Evolutionary conservation across 2,888 invertebrate species (phyloP).

Genomic region (Tuberolachnus salignus): DNA sequence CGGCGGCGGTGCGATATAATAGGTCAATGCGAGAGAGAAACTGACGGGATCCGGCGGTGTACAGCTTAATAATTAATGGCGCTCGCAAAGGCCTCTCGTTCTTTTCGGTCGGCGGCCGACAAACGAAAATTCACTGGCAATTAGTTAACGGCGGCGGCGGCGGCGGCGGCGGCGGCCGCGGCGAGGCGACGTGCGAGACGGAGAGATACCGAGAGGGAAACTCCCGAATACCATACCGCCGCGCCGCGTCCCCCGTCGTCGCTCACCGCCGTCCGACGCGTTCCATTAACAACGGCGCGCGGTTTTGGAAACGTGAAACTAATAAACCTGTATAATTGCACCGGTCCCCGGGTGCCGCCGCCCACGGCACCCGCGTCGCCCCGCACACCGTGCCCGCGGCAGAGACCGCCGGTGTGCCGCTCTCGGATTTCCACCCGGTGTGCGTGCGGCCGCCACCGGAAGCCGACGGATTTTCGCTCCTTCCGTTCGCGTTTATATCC

Average conservation of each 20-base stretch:
- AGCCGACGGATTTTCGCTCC: conserved; percentile 17
- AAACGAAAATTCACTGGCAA: conserved; percentile 45
- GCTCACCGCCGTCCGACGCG: conserved; percentile 8
- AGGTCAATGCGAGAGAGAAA: not conserved
- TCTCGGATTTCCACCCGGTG: conserved; percentile 35
- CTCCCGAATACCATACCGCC: not conserved
- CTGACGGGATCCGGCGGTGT: not conserved
- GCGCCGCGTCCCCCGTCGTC: not conserved
- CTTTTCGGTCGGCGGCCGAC: conserved; percentile 40
- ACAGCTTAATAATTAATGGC: conserved; percentile 45
- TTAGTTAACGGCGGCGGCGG: conserved; percentile 21
- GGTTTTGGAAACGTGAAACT: conserved; percentile 53
- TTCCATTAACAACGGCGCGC: conserved; percentile 24
- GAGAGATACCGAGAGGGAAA: not conserved
- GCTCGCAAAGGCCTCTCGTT: conserved; percentile 25
- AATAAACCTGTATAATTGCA: conserved; percentile 51
- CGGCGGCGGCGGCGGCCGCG: not conserved
- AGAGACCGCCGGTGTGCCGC: not conserved
- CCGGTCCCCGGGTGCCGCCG: not conserved
- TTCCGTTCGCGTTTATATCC: not conserved
- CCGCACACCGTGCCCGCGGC: too few species aligned
- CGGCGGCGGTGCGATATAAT: not conserved
- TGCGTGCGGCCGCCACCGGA: conserved; percentile 4
- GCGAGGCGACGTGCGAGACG: too few species aligned
- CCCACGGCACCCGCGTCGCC: not conserved